Evolutionary conservation across 1,140 invertebrate genomes (phyloP).

Genomic region (Zophobas morio): DNA sequence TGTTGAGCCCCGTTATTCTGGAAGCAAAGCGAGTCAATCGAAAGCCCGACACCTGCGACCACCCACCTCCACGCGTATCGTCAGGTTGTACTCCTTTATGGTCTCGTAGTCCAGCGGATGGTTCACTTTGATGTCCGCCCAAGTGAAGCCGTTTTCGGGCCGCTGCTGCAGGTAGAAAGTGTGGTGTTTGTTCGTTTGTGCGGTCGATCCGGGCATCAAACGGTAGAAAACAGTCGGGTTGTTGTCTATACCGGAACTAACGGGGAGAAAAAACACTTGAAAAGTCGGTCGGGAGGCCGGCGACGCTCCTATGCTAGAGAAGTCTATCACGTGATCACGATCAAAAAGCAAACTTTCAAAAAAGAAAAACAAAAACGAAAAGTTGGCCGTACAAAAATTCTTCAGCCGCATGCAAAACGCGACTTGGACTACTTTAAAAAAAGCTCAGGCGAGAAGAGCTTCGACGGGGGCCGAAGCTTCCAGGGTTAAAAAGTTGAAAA

Average conservation of each 20-base stretch:
- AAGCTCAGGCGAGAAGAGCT: too few relatives aligned
- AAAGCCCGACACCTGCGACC: slow-evolving; percentile 63
- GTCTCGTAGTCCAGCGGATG: slow-evolving; percentile 95
- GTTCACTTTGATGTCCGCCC: slow-evolving; percentile 96
- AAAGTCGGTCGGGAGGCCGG: background rate
- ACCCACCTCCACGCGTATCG: slow-evolving; percentile 91
- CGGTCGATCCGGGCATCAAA: slow-evolving; percentile 93
- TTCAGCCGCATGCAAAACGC: slow-evolving; percentile 66
- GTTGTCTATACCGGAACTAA: slow-evolving; percentile 94
- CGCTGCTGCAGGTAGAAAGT: slow-evolving; percentile 96
- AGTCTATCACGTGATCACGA: slow-evolving; percentile 59
- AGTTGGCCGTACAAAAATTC: slow-evolving; percentile 65
- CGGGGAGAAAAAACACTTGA: slow-evolving; percentile 60
- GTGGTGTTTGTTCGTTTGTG: slow-evolving; percentile 95
- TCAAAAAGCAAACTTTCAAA: slow-evolving; percentile 59
- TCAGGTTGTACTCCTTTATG: slow-evolving; percentile 96
- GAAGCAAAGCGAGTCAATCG: slow-evolving; percentile 48
- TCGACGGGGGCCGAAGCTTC: too few relatives aligned
- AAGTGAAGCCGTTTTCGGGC: slow-evolving; percentile 90
- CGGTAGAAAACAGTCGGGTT: slow-evolving; percentile 96
- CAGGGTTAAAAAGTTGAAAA: background rate
- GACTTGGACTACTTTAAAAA: slow-evolving; percentile 11
- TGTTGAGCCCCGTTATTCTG: slow-evolving; percentile 97
- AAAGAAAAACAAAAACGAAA: slow-evolving; percentile 42
- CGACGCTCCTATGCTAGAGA: slow-evolving; percentile 47